A percentile compares a stretch with the other conserved stretches of the same genome.
phyloP scores from a whole-genome alignment of 1,140 invertebrate species.

The Solenopsis invicta region DNA sequence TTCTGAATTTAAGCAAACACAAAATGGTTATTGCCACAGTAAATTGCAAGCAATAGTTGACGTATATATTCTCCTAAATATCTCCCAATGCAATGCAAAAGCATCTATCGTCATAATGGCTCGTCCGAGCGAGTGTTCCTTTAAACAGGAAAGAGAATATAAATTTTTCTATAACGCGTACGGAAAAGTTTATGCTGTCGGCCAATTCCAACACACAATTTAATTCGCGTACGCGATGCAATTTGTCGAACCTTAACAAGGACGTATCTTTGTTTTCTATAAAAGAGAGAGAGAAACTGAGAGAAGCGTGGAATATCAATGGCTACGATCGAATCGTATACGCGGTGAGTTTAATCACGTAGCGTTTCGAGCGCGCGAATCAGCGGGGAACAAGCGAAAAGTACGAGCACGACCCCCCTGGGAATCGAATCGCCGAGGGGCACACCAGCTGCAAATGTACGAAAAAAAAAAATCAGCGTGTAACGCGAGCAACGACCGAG shows the following conservation, averaged over 20 bases:
- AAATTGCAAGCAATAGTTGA: neutral
- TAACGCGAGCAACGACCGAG: neutral
- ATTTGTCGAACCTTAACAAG: slow-evolving; percentile 54
- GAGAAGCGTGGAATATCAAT: slow-evolving; percentile 63
- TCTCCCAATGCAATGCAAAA: neutral
- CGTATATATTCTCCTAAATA: neutral
- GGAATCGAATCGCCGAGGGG: slow-evolving; percentile 40
- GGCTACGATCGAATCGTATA: slow-evolving; percentile 49
- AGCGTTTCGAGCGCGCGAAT: slow-evolving; percentile 47
- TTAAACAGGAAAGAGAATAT: neutral
- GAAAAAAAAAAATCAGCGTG: slow-evolving; percentile 22
- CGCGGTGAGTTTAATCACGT: slow-evolving; percentile 64
- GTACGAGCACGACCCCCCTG: slow-evolving; percentile 30
- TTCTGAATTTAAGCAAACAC: neutral
- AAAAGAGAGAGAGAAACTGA: slow-evolving; percentile 31
- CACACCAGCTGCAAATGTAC: slow-evolving; percentile 34
- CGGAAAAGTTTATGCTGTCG: slow-evolving; percentile 46
- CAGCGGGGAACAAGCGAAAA: slow-evolving; percentile 55
- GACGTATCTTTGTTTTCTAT: slow-evolving; percentile 36
- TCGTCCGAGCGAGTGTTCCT: neutral
- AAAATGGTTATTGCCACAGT: neutral
- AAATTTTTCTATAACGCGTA: neutral
- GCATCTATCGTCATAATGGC: too few relatives aligned
- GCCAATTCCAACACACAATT: slow-evolving; percentile 48
- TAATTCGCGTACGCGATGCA: slow-evolving; percentile 43